phyloP scores from a whole-genome alignment of 1,140 invertebrate genomes.

The Mactra quadrangularis region DNA sequence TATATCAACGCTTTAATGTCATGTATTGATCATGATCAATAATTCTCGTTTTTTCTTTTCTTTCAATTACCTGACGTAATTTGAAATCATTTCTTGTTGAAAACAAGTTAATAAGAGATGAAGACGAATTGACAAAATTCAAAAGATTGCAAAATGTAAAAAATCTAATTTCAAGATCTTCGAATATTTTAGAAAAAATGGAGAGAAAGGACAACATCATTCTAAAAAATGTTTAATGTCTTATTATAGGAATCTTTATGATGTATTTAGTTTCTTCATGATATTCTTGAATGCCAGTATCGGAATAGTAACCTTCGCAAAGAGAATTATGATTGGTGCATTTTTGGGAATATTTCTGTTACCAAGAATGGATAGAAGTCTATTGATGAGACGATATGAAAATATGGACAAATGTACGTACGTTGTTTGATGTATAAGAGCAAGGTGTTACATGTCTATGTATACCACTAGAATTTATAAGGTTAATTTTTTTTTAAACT shows the following conservation, averaged over 20 bases:
- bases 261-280: slow-evolving; percentile 62
- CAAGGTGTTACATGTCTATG: neutral
- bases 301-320: slow-evolving; percentile 56
- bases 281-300: slow-evolving; percentile 66
- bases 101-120: no score
- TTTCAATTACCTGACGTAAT: no score
- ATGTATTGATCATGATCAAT: no score
- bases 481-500: neutral
- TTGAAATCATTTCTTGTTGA: no score
- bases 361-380: slow-evolving; percentile 63
- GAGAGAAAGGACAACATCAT: neutral
- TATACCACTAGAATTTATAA: neutral
- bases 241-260: slow-evolving; percentile 60
- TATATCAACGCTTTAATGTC: no score
- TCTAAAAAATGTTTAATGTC: no score
- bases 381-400: slow-evolving; percentile 62
- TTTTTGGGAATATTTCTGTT: slow-evolving; percentile 64
- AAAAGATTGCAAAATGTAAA: no score
- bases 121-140: no score
- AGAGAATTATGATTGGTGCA: slow-evolving; percentile 49
- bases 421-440: neutral
- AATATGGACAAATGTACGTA: slow-evolving; percentile 63
- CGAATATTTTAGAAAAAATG: neutral
- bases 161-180: neutral
- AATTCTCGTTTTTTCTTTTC: no score